phyloP scores from a whole-genome alignment of 1,140 invertebrate species.

The Caenorhabditis inopinata region DNA sequence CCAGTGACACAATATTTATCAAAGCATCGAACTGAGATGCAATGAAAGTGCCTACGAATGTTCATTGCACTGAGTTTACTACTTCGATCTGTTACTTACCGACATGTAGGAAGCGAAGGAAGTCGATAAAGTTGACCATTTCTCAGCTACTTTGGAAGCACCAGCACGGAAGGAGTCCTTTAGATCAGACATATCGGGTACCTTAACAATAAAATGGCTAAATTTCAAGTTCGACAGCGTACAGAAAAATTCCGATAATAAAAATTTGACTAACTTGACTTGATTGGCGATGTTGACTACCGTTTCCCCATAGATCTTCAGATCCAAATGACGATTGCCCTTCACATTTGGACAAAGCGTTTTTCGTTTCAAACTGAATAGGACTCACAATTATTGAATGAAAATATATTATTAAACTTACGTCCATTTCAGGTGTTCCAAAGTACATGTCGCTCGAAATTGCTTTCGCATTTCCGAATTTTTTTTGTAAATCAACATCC shows the following conservation, averaged over 20 bases:
- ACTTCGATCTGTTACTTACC: no score
- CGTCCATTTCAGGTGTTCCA: conserved; percentile 75
- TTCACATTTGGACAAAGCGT: conserved; percentile 78
- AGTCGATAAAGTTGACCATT: conserved; percentile 86
- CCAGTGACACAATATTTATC: no score
- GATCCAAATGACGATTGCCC: conserved; percentile 90
- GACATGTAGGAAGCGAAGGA: conserved; percentile 67
- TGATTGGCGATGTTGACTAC: conserved; percentile 24
- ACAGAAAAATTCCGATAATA: no score
- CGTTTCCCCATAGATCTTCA: conserved; percentile 85
- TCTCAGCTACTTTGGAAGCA: conserved; percentile 91
- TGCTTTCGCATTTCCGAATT: conserved; percentile 77
- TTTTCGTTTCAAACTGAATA: conserved; percentile 73
- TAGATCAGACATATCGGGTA: conserved; percentile 86
- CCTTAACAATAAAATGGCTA: conserved; percentile 59
- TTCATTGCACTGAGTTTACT: no score
- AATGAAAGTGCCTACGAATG: no score
- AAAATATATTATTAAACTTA: conserved; percentile 57
- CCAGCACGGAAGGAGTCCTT: conserved; percentile 92
- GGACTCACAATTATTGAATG: conserved; percentile 48
- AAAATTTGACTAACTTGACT: conserved; percentile 38
- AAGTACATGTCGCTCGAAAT: conserved; percentile 96
- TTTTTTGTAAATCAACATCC: conserved; percentile 47
- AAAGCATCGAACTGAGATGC: no score
- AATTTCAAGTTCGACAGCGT: not conserved